Conservation (phyloP, 2,113 vertebrate genomes). For the Ginglymostoma cirratum region DNA sequence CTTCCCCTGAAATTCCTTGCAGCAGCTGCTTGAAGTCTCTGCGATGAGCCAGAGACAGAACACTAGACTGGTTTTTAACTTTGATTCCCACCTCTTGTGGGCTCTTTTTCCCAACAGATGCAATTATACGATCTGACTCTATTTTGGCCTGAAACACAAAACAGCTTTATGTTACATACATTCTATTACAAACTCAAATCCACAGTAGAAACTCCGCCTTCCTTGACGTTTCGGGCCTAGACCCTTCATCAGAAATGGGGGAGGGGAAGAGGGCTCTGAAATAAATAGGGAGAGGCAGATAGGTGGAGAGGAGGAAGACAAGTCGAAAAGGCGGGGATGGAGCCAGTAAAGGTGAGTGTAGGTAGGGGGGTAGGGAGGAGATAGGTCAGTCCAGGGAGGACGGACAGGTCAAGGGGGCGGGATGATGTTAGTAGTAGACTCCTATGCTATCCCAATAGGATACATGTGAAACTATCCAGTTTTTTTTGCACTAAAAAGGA, state of each 20-base stretch:
- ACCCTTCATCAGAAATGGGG: too few relatives aligned
- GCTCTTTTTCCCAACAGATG: slow-evolving; percentile 80
- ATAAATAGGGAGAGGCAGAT: too few relatives aligned
- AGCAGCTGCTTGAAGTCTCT: slow-evolving; percentile 71
- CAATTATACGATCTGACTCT: slow-evolving; percentile 76
- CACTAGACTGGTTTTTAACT: slow-evolving; percentile 78
- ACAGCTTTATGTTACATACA: not conserved
- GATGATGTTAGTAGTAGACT: too few relatives aligned
- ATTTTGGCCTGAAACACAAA: slow-evolving; percentile 71
- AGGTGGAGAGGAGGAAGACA: too few relatives aligned
- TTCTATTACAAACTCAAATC: not conserved
- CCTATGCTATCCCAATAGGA: not conserved
- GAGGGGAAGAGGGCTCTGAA: too few relatives aligned
- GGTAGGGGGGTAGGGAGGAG: too few relatives aligned
- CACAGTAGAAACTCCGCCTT: not conserved
- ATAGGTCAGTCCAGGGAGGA: too few relatives aligned
- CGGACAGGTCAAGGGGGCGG: too few relatives aligned
- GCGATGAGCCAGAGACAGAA: slow-evolving; percentile 61
- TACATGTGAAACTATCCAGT: not conserved
- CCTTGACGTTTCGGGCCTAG: too few relatives aligned
- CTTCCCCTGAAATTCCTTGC: slow-evolving; percentile 69
- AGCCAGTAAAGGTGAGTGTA: too few relatives aligned
- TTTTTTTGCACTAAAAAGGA: not conserved
- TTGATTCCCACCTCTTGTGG: slow-evolving; percentile 74
- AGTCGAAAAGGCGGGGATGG: too few relatives aligned